A percentile compares a stretch with the other conserved stretches of the same genome.
These are phyloP conservation scores for Globodera ellingtonae DNA, from an alignment of 1,140 invertebrate species.

Conservation along the genomic window DNA sequence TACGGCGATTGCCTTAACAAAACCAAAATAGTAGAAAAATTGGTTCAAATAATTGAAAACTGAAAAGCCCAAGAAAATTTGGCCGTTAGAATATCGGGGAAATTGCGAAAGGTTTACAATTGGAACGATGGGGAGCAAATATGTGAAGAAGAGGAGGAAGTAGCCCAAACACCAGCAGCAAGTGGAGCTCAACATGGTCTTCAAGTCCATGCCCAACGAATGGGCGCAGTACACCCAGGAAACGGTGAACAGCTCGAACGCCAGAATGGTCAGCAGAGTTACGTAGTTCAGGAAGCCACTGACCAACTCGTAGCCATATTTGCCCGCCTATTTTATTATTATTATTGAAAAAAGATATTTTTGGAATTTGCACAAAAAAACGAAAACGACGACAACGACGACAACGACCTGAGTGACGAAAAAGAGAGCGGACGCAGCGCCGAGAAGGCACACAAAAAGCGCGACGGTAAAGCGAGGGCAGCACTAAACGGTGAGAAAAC, in stretches of 20 bases:
- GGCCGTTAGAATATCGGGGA: slow-evolving; percentile 2
- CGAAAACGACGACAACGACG: background rate
- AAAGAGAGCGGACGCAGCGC: slow-evolving; percentile 49
- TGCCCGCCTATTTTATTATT: slow-evolving; percentile 47
- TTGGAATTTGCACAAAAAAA: background rate
- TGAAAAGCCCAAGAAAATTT: background rate
- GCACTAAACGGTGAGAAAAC: slow-evolving; percentile 32
- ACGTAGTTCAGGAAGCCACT: slow-evolving; percentile 60
- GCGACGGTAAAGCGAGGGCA: slow-evolving; percentile 57
- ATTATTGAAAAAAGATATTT: too few relatives aligned
- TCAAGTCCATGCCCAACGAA: slow-evolving; percentile 57
- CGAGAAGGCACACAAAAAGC: slow-evolving; percentile 53
- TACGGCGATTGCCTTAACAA: slow-evolving; percentile 52
- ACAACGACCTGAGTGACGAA: slow-evolving; percentile 55
- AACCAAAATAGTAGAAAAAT: too few relatives aligned
- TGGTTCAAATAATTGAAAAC: slow-evolving; percentile 19
- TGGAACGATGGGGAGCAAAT: slow-evolving; percentile 53
- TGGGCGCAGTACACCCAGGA: slow-evolving; percentile 65
- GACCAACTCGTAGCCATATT: slow-evolving; percentile 58
- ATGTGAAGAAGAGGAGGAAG: slow-evolving; percentile 56
- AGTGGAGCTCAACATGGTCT: slow-evolving; percentile 49
- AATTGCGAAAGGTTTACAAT: slow-evolving; percentile 40
- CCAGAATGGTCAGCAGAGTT: slow-evolving; percentile 59
- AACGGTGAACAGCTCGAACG: slow-evolving; percentile 58
- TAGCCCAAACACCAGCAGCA: slow-evolving; percentile 64